Evolutionary conservation across 2,888 invertebrate species (phyloP).

Genomic region (Acrocyrtus sp.): DNA sequence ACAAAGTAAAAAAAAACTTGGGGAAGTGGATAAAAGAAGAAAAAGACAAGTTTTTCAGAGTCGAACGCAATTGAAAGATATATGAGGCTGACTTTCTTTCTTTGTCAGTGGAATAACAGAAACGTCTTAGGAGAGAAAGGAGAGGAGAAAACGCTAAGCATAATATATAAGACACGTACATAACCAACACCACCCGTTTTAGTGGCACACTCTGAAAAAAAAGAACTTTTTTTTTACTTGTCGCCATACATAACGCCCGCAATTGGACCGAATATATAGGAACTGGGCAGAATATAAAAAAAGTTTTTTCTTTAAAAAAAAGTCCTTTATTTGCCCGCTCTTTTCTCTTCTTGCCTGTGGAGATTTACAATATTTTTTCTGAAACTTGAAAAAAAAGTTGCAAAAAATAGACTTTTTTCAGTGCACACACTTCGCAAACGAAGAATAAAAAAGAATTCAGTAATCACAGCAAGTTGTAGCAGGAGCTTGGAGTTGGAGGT

Average conservation of each 20-base stretch:
- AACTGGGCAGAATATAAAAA: slow-evolving; percentile 2
- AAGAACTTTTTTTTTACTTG: no score
- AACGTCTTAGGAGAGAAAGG: background rate
- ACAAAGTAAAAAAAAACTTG: no score
- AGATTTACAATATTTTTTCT: slow-evolving; percentile 37
- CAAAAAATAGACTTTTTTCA: slow-evolving; percentile 5
- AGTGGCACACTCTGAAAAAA: no score
- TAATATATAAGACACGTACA: no score
- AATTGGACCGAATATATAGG: slow-evolving; percentile 34
- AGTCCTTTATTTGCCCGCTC: slow-evolving; percentile 21
- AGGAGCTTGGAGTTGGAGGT: no score
- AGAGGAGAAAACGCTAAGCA: no score
- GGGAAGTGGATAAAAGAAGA: slow-evolving; percentile 8
- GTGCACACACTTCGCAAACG: slow-evolving; percentile 14
- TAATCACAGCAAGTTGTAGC: no score
- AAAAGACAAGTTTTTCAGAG: slow-evolving; percentile 6
- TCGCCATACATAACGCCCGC: slow-evolving; percentile 23
- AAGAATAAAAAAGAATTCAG: no score
- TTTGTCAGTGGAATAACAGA: slow-evolving; percentile 21
- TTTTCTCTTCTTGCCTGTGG: slow-evolving; percentile 38
- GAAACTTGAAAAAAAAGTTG: slow-evolving; percentile 21
- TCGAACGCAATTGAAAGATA: slow-evolving; percentile 40
- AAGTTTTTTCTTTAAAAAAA: slow-evolving; percentile 3
- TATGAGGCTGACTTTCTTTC: slow-evolving; percentile 36
- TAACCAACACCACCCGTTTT: no score